Conservation (phyloP, 2,113 vertebrate genomes). For the Columba janthina region DNA sequence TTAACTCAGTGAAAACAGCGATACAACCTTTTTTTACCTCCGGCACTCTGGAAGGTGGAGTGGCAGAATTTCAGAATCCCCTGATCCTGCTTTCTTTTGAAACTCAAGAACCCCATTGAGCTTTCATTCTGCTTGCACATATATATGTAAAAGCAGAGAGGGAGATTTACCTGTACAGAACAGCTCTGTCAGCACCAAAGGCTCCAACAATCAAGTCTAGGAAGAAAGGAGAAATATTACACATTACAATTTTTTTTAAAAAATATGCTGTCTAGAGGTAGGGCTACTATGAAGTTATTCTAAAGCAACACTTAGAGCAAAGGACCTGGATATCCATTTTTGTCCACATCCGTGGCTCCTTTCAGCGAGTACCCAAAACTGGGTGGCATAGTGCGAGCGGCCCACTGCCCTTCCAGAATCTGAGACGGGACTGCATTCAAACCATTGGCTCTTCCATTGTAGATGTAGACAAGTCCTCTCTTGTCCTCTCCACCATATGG, state of each 20-base stretch:
- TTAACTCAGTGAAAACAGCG: neutral
- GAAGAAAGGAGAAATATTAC: slow-evolving; percentile 10
- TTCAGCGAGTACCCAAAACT: slow-evolving; percentile 96
- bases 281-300: neutral
- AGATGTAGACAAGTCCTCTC: slow-evolving; percentile 90
- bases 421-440: slow-evolving; percentile 83
- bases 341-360: slow-evolving; percentile 92
- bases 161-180: slow-evolving; percentile 88
- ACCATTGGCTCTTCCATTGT: slow-evolving; percentile 87
- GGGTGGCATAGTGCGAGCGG: slow-evolving; percentile 87
- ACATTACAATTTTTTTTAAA: neutral
- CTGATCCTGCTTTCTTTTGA: neutral
- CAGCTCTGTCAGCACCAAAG: slow-evolving; percentile 93
- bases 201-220: slow-evolving; percentile 93
- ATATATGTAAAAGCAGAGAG: neutral
- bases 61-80: neutral
- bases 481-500: slow-evolving; percentile 88
- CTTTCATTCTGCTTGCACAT: neutral
- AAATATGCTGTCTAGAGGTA: neutral
- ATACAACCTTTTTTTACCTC: neutral
- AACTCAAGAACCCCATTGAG: neutral
- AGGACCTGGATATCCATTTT: slow-evolving; percentile 94
- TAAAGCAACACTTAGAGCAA: neutral
- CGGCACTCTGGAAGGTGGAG: neutral
- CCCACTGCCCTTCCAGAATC: slow-evolving; percentile 89